phyloP scores from a whole-genome alignment of 1,140 invertebrate species.

The Ylistrum balloti region DNA sequence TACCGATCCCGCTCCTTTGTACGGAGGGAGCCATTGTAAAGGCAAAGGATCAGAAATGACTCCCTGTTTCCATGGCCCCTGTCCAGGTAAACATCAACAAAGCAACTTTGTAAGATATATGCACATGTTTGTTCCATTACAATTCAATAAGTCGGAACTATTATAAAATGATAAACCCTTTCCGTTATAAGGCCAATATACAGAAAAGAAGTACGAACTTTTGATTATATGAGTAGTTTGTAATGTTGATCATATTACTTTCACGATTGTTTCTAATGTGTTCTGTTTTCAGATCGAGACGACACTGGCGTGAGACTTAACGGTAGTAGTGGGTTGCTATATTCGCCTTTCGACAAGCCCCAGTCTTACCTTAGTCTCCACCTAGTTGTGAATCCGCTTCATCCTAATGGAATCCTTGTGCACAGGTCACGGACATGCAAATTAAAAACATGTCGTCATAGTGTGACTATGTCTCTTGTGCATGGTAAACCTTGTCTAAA shows the following conservation, averaged over 20 bases:
- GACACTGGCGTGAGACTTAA: conserved; percentile 54
- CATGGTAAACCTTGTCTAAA: conserved; percentile 27
- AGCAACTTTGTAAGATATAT: too few species aligned
- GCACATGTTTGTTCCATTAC: too few species aligned
- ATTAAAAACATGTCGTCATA: neutral
- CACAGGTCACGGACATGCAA: conserved; percentile 36
- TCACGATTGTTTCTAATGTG: neutral
- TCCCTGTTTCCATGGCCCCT: conserved; percentile 64
- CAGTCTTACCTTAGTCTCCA: conserved; percentile 54
- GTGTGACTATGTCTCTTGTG: neutral
- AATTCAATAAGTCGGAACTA: too few species aligned
- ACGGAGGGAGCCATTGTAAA: conserved; percentile 66
- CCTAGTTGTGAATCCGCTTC: conserved; percentile 57
- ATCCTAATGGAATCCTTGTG: neutral
- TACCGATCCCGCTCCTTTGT: conserved; percentile 72
- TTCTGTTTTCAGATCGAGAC: conserved; percentile 50
- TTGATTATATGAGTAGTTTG: too few species aligned
- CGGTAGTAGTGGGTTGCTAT: conserved; percentile 52
- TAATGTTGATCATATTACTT: too few species aligned
- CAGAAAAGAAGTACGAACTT: too few species aligned
- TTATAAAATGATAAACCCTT: too few species aligned
- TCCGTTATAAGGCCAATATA: too few species aligned
- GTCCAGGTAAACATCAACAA: conserved; percentile 62
- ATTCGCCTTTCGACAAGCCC: conserved; percentile 46
- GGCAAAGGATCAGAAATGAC: conserved; percentile 62